phyloP scores from a whole-genome alignment of 2,113 vertebrate genomes.

The Chelonoidis abingdonii region DNA sequence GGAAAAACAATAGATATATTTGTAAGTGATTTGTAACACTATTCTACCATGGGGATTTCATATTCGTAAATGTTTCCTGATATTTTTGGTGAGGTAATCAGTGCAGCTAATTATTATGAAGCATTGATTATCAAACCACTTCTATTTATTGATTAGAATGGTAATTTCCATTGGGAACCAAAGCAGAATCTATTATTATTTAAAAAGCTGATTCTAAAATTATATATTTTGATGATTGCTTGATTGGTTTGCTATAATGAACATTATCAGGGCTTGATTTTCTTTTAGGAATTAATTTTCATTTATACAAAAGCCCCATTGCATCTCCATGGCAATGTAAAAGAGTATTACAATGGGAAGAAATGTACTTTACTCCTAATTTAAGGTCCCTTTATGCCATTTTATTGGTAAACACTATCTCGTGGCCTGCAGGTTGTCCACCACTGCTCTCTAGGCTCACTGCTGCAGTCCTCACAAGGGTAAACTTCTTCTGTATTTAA shows the following conservation, averaged over 20 bases:
- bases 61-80: not conserved
- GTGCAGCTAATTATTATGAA: not conserved
- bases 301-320: not conserved
- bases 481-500: not conserved
- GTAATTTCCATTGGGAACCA: fast-evolving
- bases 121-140: not conserved
- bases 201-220: not conserved
- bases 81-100: not conserved
- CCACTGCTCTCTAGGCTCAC: not conserved
- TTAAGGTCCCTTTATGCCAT: not conserved
- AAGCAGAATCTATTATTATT: not conserved
- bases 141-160: not conserved
- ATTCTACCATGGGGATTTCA: constrained; percentile 12
- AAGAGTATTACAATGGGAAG: not conserved
- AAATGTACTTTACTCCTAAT: not conserved
- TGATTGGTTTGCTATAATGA: not conserved
- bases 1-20: constrained; percentile 26
- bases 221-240: not conserved
- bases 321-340: not conserved
- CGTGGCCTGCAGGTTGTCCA: too few species aligned
- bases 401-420: not conserved
- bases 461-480: not conserved
- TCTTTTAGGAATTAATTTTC: not conserved
- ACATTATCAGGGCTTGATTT: not conserved
- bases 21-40: not conserved